phyloP scores from a whole-genome alignment of 2,797 vertebrate species.

The Leucoraja ocellata region DNA sequence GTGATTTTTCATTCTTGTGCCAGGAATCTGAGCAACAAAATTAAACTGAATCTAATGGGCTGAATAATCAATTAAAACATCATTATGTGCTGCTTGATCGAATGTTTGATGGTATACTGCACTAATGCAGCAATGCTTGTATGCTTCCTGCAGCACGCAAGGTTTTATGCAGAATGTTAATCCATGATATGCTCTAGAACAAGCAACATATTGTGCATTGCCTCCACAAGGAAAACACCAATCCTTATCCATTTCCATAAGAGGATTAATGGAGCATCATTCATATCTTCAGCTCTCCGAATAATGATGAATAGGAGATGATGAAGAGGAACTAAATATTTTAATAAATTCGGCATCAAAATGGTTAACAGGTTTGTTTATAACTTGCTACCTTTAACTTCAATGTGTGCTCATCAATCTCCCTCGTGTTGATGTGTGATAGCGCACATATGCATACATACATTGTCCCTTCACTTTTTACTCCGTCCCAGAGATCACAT shows the following conservation, averaged over 20 bases:
- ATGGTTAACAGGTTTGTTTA: neutral
- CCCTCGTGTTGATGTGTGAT: neutral
- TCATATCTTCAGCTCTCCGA: neutral
- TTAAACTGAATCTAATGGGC: neutral
- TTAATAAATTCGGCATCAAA: conserved; percentile 9
- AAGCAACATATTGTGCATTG: too few relatives aligned
- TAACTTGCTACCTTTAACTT: neutral
- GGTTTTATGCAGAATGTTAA: too few relatives aligned
- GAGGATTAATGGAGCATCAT: too few relatives aligned
- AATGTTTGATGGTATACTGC: too few relatives aligned
- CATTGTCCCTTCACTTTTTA: neutral
- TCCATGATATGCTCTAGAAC: too few relatives aligned
- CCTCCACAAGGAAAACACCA: too few relatives aligned
- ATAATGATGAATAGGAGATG: neutral
- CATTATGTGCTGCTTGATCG: too few relatives aligned
- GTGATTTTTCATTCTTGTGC: neutral
- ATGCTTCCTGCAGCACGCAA: too few relatives aligned
- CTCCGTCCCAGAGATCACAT: neutral
- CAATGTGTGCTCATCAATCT: too few relatives aligned
- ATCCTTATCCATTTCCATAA: too few relatives aligned
- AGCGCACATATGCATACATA: neutral
- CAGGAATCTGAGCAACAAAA: neutral
- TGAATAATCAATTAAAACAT: too few relatives aligned
- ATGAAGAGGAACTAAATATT: neutral
- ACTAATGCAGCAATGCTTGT: too few relatives aligned